Conservation (phyloP, 2,113 vertebrate species). For the Glareola pratincola region DNA sequence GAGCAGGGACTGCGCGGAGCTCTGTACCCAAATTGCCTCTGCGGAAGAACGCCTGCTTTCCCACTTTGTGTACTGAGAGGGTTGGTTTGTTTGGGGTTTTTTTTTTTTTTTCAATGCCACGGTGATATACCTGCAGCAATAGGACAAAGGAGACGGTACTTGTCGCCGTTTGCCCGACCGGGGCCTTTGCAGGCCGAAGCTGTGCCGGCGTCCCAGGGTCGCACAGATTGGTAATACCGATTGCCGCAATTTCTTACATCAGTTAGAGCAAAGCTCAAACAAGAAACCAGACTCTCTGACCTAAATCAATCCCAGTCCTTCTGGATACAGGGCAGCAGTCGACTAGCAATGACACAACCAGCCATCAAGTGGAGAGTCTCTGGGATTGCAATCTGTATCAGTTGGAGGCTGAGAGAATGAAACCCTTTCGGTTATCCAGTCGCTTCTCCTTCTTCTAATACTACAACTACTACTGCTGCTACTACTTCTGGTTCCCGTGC, state of each 20-base stretch:
- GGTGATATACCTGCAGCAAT: constrained; percentile 63
- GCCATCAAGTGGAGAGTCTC: constrained; percentile 80
- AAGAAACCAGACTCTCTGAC: constrained; percentile 77
- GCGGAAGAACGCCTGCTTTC: constrained; percentile 61
- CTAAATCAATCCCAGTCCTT: constrained; percentile 80
- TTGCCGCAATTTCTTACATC: constrained; percentile 46
- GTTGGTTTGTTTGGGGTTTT: background rate
- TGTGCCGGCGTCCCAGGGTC: constrained; percentile 40
- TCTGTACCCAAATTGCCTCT: constrained; percentile 54
- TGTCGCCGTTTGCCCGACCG: constrained; percentile 22
- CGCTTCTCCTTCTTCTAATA: constrained; percentile 55
- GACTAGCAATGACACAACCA: constrained; percentile 76
- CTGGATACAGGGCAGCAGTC: constrained; percentile 78
- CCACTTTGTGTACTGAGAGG: constrained; percentile 20
- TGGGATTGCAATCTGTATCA: constrained; percentile 71
- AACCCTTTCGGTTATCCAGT: constrained; percentile 52
- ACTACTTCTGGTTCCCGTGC: constrained; percentile 18
- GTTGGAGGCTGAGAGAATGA: constrained; percentile 67
- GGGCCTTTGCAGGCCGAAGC: constrained; percentile 70
- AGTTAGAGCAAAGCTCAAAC: constrained; percentile 67
- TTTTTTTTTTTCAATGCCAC: background rate
- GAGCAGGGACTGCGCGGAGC: constrained; percentile 69
- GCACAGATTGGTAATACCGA: background rate
- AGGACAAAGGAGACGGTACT: constrained; percentile 67
- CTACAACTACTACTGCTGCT: constrained; percentile 1